Evolutionary conservation across 2,797 vertebrate species (phyloP).

Genomic region (Cygnus olor): DNA sequence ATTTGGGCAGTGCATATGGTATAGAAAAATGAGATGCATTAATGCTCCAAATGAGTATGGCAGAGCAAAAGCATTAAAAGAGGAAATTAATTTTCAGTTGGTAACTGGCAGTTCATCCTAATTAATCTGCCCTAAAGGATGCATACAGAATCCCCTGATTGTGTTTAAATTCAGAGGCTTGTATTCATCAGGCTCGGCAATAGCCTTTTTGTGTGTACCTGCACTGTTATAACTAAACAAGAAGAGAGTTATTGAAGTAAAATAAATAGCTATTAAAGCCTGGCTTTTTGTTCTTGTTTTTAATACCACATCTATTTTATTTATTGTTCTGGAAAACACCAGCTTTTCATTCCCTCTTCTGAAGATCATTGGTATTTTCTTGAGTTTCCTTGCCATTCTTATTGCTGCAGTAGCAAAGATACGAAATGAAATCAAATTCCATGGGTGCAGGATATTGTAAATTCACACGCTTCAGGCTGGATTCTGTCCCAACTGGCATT

Average conservation of each 20-base stretch:
- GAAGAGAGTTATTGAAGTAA: neutral
- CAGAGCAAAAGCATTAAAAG: neutral
- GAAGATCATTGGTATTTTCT: neutral
- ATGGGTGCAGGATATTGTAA: neutral
- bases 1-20: neutral
- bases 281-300: neutral
- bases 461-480: neutral
- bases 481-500: neutral
- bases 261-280: neutral
- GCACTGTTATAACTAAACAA: neutral
- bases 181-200: neutral
- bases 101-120: conserved; percentile 10
- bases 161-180: neutral
- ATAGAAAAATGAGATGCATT: conserved; percentile 4
- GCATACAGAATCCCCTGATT: neutral
- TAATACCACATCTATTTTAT: neutral
- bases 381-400: neutral
- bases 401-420: neutral
- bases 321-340: neutral
- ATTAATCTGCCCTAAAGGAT: conserved; percentile 28
- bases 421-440: neutral
- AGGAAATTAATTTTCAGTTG: conserved; percentile 44
- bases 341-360: too few relatives aligned
- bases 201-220: neutral
- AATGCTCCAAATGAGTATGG: conserved; percentile 4